phyloP scores from a whole-genome alignment of 2,888 invertebrate species.

The Tenthredo mesomela region DNA sequence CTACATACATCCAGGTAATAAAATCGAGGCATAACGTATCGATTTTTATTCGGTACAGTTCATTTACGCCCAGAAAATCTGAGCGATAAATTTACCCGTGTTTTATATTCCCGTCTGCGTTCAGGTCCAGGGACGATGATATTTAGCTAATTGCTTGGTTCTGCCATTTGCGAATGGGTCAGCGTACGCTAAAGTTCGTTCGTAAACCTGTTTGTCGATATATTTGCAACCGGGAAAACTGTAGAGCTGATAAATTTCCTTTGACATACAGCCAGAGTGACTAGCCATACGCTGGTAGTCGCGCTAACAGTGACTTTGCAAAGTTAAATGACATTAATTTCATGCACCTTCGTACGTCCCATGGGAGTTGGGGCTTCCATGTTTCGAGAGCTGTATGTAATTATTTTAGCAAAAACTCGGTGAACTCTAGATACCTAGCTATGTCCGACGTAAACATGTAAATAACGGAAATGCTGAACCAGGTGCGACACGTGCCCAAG shows the following conservation, averaged over 20 bases:
- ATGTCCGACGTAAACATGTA: neutral
- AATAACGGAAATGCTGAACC: neutral
- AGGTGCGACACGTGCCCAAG: neutral
- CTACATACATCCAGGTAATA: neutral
- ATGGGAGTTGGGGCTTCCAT: neutral
- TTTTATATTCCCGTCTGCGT: neutral
- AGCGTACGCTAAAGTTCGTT: neutral
- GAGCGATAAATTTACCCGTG: neutral
- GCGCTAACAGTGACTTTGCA: neutral
- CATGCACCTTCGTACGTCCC: conserved; percentile 8
- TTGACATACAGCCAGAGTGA: neutral
- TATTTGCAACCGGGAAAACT: neutral
- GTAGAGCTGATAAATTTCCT: conserved; percentile 15
- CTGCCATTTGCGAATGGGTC: neutral
- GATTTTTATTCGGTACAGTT: neutral
- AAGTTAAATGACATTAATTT: conserved; percentile 44
- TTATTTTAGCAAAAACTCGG: conserved; percentile 9
- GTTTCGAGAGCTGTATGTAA: neutral
- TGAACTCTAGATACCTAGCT: neutral
- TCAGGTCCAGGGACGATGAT: neutral
- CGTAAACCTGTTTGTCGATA: neutral
- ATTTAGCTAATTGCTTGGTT: conserved; percentile 1
- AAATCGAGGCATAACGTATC: neutral
- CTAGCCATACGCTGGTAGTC: neutral
- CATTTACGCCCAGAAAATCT: neutral